These are phyloP conservation scores for Solenodon paradoxus DNA, from an alignment of 2,113 vertebrate species.

Conservation along the genomic window DNA sequence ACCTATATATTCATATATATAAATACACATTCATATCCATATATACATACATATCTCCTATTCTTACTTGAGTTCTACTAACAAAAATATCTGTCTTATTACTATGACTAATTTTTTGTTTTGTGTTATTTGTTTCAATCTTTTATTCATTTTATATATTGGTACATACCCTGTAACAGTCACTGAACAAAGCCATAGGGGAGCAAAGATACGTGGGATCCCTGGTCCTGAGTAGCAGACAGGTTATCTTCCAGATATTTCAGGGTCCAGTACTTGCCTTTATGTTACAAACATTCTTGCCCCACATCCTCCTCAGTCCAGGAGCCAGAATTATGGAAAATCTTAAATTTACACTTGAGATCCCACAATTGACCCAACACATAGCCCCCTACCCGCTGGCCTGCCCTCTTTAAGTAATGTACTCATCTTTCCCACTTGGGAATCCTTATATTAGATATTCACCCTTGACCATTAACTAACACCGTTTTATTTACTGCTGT, in stretches of 20 bases:
- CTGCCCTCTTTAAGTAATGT: fast-evolving
- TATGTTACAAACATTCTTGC: not conserved
- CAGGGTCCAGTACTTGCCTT: not conserved
- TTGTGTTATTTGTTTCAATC: not conserved
- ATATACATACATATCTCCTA: no score
- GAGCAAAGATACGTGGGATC: not conserved
- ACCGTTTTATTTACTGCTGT: not conserved
- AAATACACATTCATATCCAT: no score
- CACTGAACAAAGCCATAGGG: not conserved
- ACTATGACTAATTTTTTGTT: not conserved
- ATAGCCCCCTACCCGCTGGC: not conserved
- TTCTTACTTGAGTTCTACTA: not conserved
- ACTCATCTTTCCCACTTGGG: not conserved
- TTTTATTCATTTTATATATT: not conserved
- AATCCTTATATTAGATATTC: not conserved
- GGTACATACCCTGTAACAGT: not conserved
- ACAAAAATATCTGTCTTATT: not conserved
- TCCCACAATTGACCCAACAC: not conserved
- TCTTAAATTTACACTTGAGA: not conserved
- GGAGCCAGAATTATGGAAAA: not conserved
- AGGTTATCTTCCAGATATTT: not conserved
- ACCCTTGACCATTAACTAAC: not conserved
- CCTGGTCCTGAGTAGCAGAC: not conserved
- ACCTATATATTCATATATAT: no score
- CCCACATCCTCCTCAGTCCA: not conserved